Evolutionary conservation across 2,797 vertebrate species (phyloP), one percentile per base, ranked within the genome.

Genomic region (Thalassophryne amazonica): DNA sequence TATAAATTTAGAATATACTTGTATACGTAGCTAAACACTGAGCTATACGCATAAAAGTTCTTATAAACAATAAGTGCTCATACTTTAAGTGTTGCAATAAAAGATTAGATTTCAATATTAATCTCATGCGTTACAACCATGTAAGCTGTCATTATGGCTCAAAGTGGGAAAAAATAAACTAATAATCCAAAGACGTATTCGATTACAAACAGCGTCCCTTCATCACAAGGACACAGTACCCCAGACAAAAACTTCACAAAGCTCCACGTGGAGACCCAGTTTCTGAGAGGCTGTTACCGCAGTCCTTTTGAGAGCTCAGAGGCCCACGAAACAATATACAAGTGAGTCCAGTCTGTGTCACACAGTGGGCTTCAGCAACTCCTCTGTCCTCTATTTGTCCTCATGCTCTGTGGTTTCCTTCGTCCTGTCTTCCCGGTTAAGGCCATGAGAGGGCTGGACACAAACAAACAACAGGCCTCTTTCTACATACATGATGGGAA

Each of bases 381-480:
- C 43, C 22, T 22, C 37, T 42, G 13, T 64, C 51, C 52, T 52
- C 51, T 37, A 0, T 27, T 38, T 3, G 7, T 21, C 23, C 1
- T 10, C 41, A 34, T 49, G 23, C 5, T 42, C 21, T 10, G 27
- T 41, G 35, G 27, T 41, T 13, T 69, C 30, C 41, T 28, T 42
- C 36, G 10, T 38, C 25, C n/a, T 43, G 16, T 29, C 49, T 47
- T 45, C 39, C 35, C 47, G 47, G 68, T 70, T 81, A 80, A 81
- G 81, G 76, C 76, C 73, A 45, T 69, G 53, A 55, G 40, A 66
- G 48, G 59, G 57, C 68, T 56, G 61, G 73, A 78, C 56, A 70
- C 60, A 22, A 43, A 57, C 41, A 31, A 54, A 39, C 43, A 59
- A 48, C 54, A 54, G 56, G 42, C 27, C 51, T 55, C 43, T 29